Percentiles rank a stretch among this genome's conserved stretches.
phyloP scores from a whole-genome alignment of 2,113 vertebrate genomes.

The Cyphomyrus plagiostoma region DNA sequence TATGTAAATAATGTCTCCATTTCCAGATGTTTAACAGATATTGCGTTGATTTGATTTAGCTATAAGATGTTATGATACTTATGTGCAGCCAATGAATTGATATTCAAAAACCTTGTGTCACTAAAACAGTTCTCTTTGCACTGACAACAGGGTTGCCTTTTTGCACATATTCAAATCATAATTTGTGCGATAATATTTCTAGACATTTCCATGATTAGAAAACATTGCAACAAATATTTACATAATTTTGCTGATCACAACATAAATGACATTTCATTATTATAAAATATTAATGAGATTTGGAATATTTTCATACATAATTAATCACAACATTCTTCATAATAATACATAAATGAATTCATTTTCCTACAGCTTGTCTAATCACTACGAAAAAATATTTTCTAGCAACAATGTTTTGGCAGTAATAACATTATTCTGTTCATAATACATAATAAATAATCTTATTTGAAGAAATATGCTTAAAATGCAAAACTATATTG shows the following conservation, averaged over 20 bases:
- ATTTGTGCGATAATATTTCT: neutral
- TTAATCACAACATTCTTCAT: neutral
- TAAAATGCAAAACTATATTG: neutral
- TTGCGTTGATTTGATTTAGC: neutral
- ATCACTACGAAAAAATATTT: neutral
- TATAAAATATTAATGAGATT: constrained; percentile 6
- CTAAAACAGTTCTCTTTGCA: neutral
- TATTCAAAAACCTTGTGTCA: neutral
- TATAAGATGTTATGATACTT: neutral
- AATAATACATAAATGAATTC: constrained; percentile 3
- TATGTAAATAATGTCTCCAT: neutral
- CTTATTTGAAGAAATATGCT: neutral
- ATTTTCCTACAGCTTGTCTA: neutral
- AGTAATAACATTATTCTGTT: neutral
- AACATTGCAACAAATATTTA: constrained; percentile 6
- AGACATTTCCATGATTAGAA: constrained; percentile 2
- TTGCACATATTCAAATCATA: neutral
- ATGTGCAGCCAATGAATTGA: neutral
- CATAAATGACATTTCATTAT: constrained; percentile 4
- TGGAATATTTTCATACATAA: neutral
- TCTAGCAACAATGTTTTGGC: neutral
- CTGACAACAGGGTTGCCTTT: neutral
- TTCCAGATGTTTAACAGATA: neutral
- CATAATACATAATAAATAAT: neutral
- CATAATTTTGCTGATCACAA: neutral